Conservation (phyloP, 2,888 invertebrate genomes). For the Callosobruchus maculatus region DNA sequence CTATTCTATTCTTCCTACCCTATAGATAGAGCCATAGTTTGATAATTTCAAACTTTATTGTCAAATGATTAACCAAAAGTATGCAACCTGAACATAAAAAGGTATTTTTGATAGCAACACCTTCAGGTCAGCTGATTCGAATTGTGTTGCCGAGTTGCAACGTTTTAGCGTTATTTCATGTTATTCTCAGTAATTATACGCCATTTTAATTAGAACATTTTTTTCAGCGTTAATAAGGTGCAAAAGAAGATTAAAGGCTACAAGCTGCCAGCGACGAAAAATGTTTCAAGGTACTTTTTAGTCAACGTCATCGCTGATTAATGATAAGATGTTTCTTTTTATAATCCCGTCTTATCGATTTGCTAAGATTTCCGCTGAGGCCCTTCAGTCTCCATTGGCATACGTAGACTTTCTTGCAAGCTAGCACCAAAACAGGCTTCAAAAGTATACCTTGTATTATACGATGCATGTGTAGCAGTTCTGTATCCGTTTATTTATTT, state of each 20-base stretch:
- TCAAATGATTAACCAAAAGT: too few relatives aligned
- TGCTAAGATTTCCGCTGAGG: neutral
- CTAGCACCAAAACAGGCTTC: too few relatives aligned
- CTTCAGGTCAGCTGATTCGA: neutral
- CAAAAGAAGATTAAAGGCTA: slow-evolving; percentile 9
- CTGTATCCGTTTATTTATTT: too few relatives aligned
- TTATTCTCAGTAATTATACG: neutral
- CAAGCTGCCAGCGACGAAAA: neutral
- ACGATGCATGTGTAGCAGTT: too few relatives aligned
- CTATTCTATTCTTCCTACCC: too few relatives aligned
- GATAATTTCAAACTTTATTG: too few relatives aligned
- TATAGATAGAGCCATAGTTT: too few relatives aligned
- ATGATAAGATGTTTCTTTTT: neutral
- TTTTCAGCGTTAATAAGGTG: slow-evolving; percentile 3
- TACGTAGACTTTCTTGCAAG: neutral
- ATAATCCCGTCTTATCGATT: neutral
- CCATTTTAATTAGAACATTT: neutral
- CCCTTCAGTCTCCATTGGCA: neutral
- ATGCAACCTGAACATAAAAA: too few relatives aligned
- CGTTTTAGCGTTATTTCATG: neutral
- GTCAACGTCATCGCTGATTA: slow-evolving; percentile 5
- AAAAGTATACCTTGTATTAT: too few relatives aligned
- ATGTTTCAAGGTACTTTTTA: slow-evolving; percentile 2
- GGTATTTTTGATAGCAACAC: too few relatives aligned
- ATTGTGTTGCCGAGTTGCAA: neutral